Conservation (phyloP, 2,888 invertebrate genomes). For the Aporophyla lueneburgensis region DNA sequence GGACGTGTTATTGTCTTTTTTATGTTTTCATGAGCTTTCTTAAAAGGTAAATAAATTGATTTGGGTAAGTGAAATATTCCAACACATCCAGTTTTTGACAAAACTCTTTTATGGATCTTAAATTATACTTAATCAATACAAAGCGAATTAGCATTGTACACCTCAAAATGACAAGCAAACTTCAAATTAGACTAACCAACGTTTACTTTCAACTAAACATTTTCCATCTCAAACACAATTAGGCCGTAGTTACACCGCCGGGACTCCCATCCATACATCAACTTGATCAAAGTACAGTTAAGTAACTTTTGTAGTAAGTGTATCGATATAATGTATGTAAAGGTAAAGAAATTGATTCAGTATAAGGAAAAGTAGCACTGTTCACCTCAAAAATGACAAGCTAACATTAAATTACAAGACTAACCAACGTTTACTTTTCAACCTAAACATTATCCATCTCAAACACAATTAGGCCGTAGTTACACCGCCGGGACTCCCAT, state of each 20-base stretch:
- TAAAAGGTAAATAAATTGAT: too few species aligned
- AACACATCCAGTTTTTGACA: background rate
- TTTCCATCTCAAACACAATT: slow-evolving; percentile 22
- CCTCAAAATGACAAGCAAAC: background rate
- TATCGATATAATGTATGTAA: too few species aligned
- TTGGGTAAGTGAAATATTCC: background rate
- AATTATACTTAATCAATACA: background rate
- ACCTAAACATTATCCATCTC: slow-evolving; percentile 13
- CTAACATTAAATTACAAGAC: background rate
- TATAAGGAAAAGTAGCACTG: too few species aligned
- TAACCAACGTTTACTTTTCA: background rate
- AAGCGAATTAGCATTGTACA: too few species aligned
- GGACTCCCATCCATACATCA: slow-evolving; percentile 33
- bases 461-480: slow-evolving; percentile 14
- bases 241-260: slow-evolving; percentile 18
- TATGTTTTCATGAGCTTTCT: too few species aligned
- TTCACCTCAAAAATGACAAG: background rate
- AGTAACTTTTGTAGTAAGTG: slow-evolving; percentile 79
- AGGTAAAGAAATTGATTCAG: too few species aligned
- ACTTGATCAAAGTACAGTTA: slow-evolving; percentile 67
- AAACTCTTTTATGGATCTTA: background rate
- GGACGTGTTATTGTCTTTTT: too few species aligned
- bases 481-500: slow-evolving; percentile 29
- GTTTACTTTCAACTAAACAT: slow-evolving; percentile 3
- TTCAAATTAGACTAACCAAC: background rate